Base-by-base conservation (phyloP, 2,113 vertebrate species). In the Syngnathoides biaculeatus region DNA sequence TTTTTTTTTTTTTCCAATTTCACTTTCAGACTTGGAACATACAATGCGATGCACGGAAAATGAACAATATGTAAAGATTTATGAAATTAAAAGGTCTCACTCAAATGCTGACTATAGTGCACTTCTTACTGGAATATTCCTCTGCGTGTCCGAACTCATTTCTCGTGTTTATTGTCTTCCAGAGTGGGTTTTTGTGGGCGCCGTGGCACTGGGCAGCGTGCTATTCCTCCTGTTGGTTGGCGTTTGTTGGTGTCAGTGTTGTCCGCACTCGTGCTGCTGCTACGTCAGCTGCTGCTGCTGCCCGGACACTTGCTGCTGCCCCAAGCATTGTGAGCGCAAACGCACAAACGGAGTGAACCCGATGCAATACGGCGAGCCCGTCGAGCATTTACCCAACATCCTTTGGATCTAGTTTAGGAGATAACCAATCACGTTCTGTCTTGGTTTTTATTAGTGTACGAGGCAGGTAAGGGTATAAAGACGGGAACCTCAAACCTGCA, bases 181-280 rank as follows among this genome's bases (percentile, higher is more conserved):
- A 98, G 97, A 98, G 82, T 98, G 97, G 97, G 93, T 93, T 80
- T 98, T 98, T 84, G 96, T 98, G 56, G 89, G 89, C 42, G 91
- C 95, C 40, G 95, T 98, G 79, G 91, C 93, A 35, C 86, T 97
- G 67, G 95, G 95, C 6, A 84, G 90, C 0, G 82, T 95, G 72
- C 91, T 97, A 24, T 92, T 95, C 90, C 92, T 97, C 68, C 89
- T 98, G 20, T 74, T 98, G 86, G 89, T 96, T 72, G 96, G 96
- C 2, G 87, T 98, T 79, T 98, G 97, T 84, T 98, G 97, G 96
- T 98, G 97, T 89, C 96, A 98, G 87, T 98, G 97, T 81, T 98
- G 97, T 72, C 96, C 97, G 7, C 95, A 98, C 74, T 97, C 94
- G 80, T 98, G 97, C 86, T 98, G 96, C 86, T 98, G 97, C 82